These are phyloP conservation scores for Polia nebulosa DNA, from an alignment of 2,888 invertebrate genomes.

Conservation along the genomic window DNA sequence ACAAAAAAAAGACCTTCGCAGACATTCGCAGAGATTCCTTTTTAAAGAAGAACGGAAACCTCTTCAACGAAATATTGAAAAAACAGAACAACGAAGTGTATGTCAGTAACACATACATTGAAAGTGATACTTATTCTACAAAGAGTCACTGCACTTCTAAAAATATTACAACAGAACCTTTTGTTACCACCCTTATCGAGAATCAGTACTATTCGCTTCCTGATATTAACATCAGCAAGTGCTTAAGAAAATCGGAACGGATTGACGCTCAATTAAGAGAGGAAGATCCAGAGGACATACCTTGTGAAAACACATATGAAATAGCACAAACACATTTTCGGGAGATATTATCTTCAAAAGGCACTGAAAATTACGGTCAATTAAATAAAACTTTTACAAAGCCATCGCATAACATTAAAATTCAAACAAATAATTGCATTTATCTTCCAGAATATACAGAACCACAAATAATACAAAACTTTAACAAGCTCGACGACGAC, in stretches of 20 bases:
- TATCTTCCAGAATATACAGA: conserved; percentile 81
- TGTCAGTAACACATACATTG: conserved; percentile 84
- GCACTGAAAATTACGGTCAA: conserved; percentile 84
- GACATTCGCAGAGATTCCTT: conserved; percentile 85
- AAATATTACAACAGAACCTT: conserved; percentile 89
- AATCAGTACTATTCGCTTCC: conserved; percentile 94
- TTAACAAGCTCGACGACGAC: conserved; percentile 86
- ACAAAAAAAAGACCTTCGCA: conserved; percentile 90
- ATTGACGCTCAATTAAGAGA: conserved; percentile 93
- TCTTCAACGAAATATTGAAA: conserved; percentile 80
- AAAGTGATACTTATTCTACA: conserved; percentile 83
- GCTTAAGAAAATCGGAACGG: conserved; percentile 93
- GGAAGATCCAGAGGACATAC: conserved; percentile 86
- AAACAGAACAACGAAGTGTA: conserved; percentile 83
- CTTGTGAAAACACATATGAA: conserved; percentile 87
- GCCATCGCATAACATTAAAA: conserved; percentile 69
- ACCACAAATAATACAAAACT: conserved; percentile 81
- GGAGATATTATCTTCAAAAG: conserved; percentile 82
- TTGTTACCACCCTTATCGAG: conserved; percentile 90
- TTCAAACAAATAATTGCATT: conserved; percentile 72
- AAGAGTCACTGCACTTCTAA: conserved; percentile 85
- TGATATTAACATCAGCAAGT: conserved; percentile 93
- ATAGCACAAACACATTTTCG: conserved; percentile 85
- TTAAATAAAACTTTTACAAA: conserved; percentile 80
- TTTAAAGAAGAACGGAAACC: conserved; percentile 81